Conservation (phyloP, 2,113 vertebrate genomes). For the Balaenoptera acutorostrata region DNA sequence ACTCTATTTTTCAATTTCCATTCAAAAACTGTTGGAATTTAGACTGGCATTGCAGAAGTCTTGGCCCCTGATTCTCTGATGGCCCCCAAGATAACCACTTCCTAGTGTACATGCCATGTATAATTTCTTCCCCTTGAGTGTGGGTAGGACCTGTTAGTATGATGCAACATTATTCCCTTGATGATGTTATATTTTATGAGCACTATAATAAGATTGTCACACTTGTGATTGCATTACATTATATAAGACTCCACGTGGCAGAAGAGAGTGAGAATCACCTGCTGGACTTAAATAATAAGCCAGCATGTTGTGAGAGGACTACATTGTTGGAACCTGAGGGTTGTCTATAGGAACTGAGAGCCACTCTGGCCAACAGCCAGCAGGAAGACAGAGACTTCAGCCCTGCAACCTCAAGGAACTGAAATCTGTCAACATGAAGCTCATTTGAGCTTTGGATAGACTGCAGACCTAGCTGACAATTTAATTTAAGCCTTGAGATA, state of each 20-base stretch:
- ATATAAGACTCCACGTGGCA: not conserved
- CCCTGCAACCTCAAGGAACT: not conserved
- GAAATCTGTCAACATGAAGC: not conserved
- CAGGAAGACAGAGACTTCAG: not conserved
- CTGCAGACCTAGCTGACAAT: not conserved
- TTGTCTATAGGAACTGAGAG: not conserved
- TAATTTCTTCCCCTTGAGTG: not conserved
- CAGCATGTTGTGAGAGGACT: not conserved
- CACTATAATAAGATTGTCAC: not conserved
- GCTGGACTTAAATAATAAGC: not conserved
- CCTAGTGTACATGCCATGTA: not conserved
- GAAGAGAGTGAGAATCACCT: not conserved
- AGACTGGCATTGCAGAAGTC: not conserved
- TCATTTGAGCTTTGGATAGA: not conserved
- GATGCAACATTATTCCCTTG: not conserved
- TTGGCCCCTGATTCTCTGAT: not conserved
- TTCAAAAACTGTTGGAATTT: not conserved
- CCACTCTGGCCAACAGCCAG: not conserved
- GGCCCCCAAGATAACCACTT: not conserved
- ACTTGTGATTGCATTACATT: not conserved
- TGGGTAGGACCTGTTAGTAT: not conserved
- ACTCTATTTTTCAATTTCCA: not conserved
- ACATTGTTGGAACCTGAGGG: not conserved
- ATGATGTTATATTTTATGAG: not conserved
- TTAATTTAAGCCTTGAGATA: not conserved